Evolutionary conservation across 1,140 invertebrate genomes (phyloP).

Genomic region (Zaprionus vittiger): DNA sequence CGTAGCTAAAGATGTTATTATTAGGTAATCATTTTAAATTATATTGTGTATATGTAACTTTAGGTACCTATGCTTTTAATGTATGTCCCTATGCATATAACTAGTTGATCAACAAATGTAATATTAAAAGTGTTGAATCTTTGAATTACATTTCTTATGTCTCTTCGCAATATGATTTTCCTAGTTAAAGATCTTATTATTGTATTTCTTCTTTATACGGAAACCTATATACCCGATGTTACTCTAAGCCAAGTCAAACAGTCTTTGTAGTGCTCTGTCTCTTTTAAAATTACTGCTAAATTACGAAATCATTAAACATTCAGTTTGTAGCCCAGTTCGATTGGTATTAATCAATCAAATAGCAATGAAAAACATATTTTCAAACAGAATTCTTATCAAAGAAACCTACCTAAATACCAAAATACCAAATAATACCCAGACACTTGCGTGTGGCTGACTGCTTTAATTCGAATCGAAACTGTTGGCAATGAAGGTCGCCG

Average conservation of each 20-base stretch:
- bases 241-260: not conserved
- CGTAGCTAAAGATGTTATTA: too few species aligned
- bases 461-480: not conserved
- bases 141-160: too few species aligned
- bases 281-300: conserved; percentile 67
- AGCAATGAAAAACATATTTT: conserved; percentile 20
- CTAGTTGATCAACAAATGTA: too few species aligned
- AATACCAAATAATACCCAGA: conserved; percentile 11
- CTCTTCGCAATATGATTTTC: too few species aligned
- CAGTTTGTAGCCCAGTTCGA: conserved; percentile 69
- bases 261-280: conserved; percentile 3
- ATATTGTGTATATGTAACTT: too few species aligned
- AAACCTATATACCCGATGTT: not conserved
- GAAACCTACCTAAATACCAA: conserved; percentile 11
- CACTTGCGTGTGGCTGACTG: conserved; percentile 47
- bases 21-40: too few species aligned
- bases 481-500: conserved; percentile 65
- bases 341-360: conserved; percentile 77
- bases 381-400: conserved; percentile 52
- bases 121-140: too few species aligned
- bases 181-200: too few species aligned
- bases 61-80: too few species aligned
- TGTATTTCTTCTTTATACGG: not conserved
- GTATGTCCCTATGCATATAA: too few species aligned
- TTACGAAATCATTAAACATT: conserved; percentile 73